Evolutionary conservation across 2,888 invertebrate species (phyloP).

Genomic region (Papilio elwesi): DNA sequence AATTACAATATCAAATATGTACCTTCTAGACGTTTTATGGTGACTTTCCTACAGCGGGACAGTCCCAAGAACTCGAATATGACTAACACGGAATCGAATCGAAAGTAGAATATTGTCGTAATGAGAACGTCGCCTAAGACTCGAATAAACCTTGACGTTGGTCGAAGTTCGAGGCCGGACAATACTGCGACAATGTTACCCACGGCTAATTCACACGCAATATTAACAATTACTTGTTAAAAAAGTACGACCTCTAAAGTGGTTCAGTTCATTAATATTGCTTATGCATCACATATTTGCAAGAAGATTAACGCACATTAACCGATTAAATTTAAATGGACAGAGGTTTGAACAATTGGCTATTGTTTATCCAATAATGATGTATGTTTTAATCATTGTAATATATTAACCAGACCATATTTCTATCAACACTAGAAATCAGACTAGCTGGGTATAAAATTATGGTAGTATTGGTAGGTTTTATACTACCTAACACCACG

Average conservation of each 20-base stretch:
- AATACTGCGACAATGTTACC: background rate
- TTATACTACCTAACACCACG: no score
- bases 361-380: no score
- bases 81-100: constrained; percentile 31
- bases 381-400: no score
- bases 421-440: no score
- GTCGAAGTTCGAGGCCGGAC: constrained; percentile 11
- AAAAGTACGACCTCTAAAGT: constrained; percentile 6
- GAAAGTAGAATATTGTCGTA: constrained; percentile 24
- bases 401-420: no score
- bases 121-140: background rate
- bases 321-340: no score
- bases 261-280: constrained; percentile 6
- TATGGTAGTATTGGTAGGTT: no score
- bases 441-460: no score
- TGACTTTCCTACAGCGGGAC: constrained; percentile 20
- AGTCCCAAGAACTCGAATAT: constrained; percentile 17
- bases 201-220: constrained; percentile 29
- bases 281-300: background rate
- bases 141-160: constrained; percentile 35
- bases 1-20: background rate
- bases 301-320: background rate
- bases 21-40: background rate
- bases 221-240: constrained; percentile 33
- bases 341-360: no score